Evolutionary conservation across 2,888 invertebrate genomes (phyloP).

Genomic region (Venustoraphidia nigricollis): DNA sequence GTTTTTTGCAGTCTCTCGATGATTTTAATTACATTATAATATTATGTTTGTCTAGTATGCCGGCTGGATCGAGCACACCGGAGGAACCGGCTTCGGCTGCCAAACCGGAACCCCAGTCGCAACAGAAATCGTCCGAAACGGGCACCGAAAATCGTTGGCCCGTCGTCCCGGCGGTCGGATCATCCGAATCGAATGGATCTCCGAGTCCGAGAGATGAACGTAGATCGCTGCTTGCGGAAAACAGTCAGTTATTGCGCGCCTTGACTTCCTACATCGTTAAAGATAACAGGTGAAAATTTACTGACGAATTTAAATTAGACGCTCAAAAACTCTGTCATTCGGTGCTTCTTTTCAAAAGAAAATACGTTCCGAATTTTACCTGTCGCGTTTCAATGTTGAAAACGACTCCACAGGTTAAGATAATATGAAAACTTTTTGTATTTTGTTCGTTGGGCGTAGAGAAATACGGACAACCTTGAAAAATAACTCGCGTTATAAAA

Average conservation of each 20-base stretch:
- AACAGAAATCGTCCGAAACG: conserved; percentile 7
- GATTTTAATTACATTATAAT: conserved; percentile 7
- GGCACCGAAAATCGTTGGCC: conserved; percentile 14
- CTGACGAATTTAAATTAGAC: neutral
- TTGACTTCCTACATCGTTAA: conserved; percentile 59
- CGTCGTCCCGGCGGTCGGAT: conserved; percentile 15
- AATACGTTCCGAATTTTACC: conserved; percentile 16
- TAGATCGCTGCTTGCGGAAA: conserved; percentile 44
- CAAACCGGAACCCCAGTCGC: conserved; percentile 24
- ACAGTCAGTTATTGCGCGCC: conserved; percentile 51
- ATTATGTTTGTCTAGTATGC: conserved; percentile 3
- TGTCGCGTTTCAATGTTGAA: conserved; percentile 19
- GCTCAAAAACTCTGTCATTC: no score
- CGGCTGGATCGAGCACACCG: conserved; percentile 28
- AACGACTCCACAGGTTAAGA: neutral
- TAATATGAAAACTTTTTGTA: no score
- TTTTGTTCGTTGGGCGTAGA: no score
- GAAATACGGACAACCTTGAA: no score
- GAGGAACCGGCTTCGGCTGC: conserved; percentile 25
- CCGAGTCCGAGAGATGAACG: conserved; percentile 28
- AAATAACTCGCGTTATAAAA: no score
- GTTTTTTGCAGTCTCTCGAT: neutral
- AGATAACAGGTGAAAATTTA: conserved; percentile 31
- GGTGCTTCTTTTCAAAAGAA: neutral
- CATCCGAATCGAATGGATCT: conserved; percentile 16